Evolutionary conservation across 2,113 vertebrate genomes (phyloP).

Genomic region (Pyrgilauda ruficollis): DNA sequence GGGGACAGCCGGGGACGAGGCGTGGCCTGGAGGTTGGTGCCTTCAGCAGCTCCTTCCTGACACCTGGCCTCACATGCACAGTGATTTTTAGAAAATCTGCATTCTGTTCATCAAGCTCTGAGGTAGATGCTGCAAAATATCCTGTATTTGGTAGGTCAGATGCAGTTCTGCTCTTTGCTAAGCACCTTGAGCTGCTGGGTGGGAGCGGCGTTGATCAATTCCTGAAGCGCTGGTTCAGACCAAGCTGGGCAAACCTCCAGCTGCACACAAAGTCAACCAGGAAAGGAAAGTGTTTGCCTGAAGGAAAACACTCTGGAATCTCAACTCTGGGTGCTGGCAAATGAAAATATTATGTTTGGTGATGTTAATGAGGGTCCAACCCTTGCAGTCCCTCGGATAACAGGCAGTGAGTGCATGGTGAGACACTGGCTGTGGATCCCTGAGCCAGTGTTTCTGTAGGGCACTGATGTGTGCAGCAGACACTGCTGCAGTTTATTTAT

Average conservation of each 20-base stretch:
- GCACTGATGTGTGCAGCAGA: background rate
- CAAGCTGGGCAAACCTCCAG: background rate
- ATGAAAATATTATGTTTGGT: background rate
- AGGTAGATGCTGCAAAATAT: background rate
- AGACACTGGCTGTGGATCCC: background rate
- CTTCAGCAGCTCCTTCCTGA: background rate
- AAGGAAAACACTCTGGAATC: background rate
- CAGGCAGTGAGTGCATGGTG: rapidly evolving
- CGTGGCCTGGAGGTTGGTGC: background rate
- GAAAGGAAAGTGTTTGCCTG: background rate
- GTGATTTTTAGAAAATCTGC: background rate
- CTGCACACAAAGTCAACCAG: background rate
- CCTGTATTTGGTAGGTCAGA: background rate
- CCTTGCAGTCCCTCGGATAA: background rate
- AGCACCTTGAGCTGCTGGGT: background rate
- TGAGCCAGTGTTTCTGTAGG: background rate
- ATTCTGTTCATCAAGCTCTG: background rate
- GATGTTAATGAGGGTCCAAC: background rate
- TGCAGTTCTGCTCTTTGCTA: background rate
- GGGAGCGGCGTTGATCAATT: background rate
- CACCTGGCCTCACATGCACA: background rate
- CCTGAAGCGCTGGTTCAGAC: background rate
- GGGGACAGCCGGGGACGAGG: rapidly evolving
- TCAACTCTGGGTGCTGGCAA: background rate
- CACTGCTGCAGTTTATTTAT: background rate